phyloP scores from a whole-genome alignment of 2,888 invertebrate genomes.

The Athripsodes cinereus region DNA sequence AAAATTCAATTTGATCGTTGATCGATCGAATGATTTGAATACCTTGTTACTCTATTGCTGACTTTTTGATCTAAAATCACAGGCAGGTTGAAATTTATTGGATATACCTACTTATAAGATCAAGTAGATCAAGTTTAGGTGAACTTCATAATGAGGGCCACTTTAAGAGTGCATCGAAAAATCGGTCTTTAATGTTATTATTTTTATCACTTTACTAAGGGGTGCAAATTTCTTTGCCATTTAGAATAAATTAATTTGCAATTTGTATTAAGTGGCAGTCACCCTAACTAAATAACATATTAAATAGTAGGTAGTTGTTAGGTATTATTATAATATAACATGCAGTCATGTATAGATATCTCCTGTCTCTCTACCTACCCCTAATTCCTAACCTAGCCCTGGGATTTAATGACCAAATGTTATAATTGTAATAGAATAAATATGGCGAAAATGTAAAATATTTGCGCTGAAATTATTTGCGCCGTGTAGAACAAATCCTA shows the following conservation, averaged over 20 bases:
- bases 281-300: not conserved
- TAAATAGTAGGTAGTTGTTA: not conserved
- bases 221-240: conserved; percentile 17
- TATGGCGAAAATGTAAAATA: no score
- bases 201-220: not conserved
- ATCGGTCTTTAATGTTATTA: not conserved
- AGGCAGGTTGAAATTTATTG: no score
- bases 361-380: not conserved
- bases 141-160: no score
- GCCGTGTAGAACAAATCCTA: no score
- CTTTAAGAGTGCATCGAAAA: no score
- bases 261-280: conserved; percentile 21
- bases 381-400: not conserved
- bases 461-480: no score
- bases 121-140: no score
- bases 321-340: not conserved
- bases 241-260: conserved; percentile 22
- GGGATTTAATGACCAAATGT: conserved; percentile 9
- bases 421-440: conserved; percentile 1
- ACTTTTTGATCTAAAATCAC: no score
- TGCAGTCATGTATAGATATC: no score
- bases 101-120: not conserved
- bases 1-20: no score
- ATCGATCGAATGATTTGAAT: no score
- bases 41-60: no score